Conservation (phyloP, 2,888 invertebrate genomes). For the Ophraella communa region DNA sequence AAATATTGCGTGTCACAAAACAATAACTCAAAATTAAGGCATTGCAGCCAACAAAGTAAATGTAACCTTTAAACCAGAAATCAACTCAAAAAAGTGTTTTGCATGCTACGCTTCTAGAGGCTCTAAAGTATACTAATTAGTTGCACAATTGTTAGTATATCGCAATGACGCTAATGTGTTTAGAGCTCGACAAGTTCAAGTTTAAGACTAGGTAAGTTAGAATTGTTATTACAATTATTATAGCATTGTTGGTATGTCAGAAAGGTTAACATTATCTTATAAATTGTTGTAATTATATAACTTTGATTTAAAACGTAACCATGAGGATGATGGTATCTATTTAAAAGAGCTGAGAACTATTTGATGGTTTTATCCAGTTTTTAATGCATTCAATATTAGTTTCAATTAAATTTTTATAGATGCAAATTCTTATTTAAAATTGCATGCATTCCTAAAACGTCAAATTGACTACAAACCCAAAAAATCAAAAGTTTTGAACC, state of each 20-base stretch:
- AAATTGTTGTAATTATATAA: too few relatives aligned
- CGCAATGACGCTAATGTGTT: conserved; percentile 11
- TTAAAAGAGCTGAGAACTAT: too few relatives aligned
- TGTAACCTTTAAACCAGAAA: conserved; percentile 14
- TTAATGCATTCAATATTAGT: too few relatives aligned
- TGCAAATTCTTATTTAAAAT: too few relatives aligned
- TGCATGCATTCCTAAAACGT: too few relatives aligned
- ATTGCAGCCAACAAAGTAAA: conserved; percentile 19
- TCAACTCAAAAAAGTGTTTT: conserved; percentile 13
- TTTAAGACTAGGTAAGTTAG: conserved; percentile 11
- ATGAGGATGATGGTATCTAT: too few relatives aligned
- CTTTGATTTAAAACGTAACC: too few relatives aligned
- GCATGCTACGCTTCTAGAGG: conserved; percentile 6
- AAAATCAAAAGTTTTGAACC: too few relatives aligned
- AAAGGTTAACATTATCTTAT: too few relatives aligned
- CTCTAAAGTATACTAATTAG: conserved; percentile 17
- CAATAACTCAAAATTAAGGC: conserved; percentile 7
- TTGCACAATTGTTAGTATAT: conserved; percentile 18
- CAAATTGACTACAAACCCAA: too few relatives aligned
- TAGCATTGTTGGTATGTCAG: not conserved
- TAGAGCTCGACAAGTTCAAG: conserved; percentile 13
- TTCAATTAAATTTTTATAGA: too few relatives aligned
- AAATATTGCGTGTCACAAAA: conserved; percentile 7
- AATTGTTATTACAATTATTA: not conserved
- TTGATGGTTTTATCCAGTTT: too few relatives aligned